phyloP scores from a whole-genome alignment of 2,113 vertebrate species.

The Procavia capensis region DNA sequence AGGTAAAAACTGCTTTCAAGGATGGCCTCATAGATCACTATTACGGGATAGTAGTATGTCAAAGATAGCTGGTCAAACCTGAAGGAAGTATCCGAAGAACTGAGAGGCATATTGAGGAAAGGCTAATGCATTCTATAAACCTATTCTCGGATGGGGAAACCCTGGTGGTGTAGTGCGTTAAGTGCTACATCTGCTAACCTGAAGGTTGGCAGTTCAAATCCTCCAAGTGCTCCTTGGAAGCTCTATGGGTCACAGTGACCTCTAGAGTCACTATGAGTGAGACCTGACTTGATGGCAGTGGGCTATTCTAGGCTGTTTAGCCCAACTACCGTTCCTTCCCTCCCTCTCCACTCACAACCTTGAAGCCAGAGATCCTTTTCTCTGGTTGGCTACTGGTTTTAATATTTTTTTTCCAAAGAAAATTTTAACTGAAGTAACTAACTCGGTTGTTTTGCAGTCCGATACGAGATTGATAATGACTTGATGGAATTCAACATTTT shows the following conservation, averaged over 20 bases:
- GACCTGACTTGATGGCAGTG: too few relatives aligned
- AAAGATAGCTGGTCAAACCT: neutral
- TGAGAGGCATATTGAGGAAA: neutral
- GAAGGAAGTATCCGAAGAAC: neutral
- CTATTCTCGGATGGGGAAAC: neutral
- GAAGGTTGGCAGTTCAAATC: too few relatives aligned
- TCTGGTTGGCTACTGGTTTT: neutral
- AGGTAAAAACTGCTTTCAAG: neutral
- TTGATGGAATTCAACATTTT: constrained; percentile 84
- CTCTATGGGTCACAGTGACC: too few relatives aligned
- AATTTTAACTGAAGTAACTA: constrained; percentile 38
- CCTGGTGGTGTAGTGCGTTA: too few relatives aligned
- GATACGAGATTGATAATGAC: constrained; percentile 82
- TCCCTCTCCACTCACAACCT: neutral
- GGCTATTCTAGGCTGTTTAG: too few relatives aligned
- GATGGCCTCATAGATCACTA: neutral
- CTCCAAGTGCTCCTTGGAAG: too few relatives aligned
- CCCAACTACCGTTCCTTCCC: neutral
- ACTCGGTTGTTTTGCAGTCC: constrained; percentile 79
- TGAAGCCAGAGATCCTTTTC: neutral
- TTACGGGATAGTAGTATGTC: neutral
- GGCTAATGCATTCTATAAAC: neutral
- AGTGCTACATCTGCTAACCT: too few relatives aligned
- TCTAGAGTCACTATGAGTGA: too few relatives aligned
- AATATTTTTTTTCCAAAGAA: neutral